Percentiles rank a stretch among this genome's conserved stretches.
Conservation (phyloP, 37 sponge, comb jelly and placozoan genomes). For the Halisarca cf. caerulea region DNA sequence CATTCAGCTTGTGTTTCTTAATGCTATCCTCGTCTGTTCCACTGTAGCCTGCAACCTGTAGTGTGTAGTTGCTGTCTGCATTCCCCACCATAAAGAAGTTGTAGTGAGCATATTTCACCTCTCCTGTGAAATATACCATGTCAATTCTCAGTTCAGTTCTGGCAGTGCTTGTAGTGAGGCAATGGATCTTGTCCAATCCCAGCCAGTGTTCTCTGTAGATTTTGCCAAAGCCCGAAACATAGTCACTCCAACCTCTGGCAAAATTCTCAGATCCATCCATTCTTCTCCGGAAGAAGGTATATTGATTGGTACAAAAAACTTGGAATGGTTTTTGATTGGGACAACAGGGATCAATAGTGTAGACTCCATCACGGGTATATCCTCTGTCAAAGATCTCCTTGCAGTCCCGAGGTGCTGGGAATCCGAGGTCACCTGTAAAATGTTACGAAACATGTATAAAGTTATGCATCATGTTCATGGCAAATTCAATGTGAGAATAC, state of each 20-base stretch:
- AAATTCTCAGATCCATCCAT: constrained; percentile 35
- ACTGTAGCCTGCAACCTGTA: constrained; percentile 1
- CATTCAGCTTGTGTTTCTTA: not conserved
- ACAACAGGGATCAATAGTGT: too few relatives aligned
- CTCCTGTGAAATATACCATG: constrained; percentile 13
- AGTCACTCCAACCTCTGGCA: not conserved
- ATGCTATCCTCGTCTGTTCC: constrained; percentile 18
- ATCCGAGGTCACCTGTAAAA: too few relatives aligned
- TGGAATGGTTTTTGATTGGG: too few relatives aligned
- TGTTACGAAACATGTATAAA: too few relatives aligned
- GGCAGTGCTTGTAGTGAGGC: not conserved
- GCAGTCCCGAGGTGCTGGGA: too few relatives aligned
- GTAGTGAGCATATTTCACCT: constrained; percentile 6
- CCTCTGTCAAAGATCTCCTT: too few relatives aligned
- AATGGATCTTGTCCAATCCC: constrained; percentile 29
- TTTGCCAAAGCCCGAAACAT: constrained; percentile 15
- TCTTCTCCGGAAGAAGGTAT: constrained; percentile 14
- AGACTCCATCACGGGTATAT: too few relatives aligned
- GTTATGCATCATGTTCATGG: too few relatives aligned
- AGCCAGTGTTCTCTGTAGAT: constrained; percentile 12
- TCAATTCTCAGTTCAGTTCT: not conserved
- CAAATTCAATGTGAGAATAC: too few relatives aligned
- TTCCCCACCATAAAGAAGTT: constrained; percentile 28
- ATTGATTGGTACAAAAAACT: not conserved
- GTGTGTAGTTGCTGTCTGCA: constrained; percentile 3